Conservation (phyloP, 2,113 vertebrate species). For the Megalops atlanticus region DNA sequence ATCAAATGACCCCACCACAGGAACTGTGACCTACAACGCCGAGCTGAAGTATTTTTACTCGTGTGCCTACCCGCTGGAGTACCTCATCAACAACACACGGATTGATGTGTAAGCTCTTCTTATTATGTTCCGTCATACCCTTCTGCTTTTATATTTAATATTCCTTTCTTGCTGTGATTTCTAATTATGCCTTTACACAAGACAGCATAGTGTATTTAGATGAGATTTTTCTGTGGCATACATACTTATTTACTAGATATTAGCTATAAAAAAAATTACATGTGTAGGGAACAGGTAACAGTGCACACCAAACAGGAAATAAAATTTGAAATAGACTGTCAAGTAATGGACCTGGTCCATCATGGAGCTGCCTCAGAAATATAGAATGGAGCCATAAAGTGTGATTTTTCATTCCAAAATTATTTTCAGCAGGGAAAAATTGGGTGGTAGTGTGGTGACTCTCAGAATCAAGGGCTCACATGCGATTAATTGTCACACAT, state of each 20-base stretch:
- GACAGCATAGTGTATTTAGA: too few species aligned
- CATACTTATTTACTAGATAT: background rate
- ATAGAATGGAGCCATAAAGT: too few species aligned
- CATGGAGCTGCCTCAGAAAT: too few species aligned
- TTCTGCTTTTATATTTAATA: background rate
- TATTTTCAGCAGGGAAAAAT: too few species aligned
- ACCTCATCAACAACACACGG: slow-evolving; percentile 72
- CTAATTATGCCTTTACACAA: too few species aligned
- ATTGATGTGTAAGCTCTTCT: slow-evolving; percentile 61
- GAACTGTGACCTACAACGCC: slow-evolving; percentile 64
- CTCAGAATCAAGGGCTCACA: background rate
- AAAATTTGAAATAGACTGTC: too few species aligned
- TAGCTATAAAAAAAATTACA: background rate
- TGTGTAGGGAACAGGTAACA: background rate
- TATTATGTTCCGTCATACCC: background rate
- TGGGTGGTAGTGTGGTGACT: too few species aligned
- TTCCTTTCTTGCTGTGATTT: too few species aligned
- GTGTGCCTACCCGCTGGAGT: slow-evolving; percentile 69
- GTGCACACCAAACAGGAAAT: too few species aligned
- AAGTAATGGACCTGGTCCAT: too few species aligned
- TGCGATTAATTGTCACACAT: background rate
- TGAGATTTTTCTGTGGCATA: too few species aligned
- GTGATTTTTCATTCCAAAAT: too few species aligned
- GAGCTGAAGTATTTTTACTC: slow-evolving; percentile 71
- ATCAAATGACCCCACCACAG: slow-evolving; percentile 59